Evolutionary conservation across 2,797 vertebrate species (phyloP), one percentile per base, ranked within the genome.

Genomic region (Melopsittacus undulatus): DNA sequence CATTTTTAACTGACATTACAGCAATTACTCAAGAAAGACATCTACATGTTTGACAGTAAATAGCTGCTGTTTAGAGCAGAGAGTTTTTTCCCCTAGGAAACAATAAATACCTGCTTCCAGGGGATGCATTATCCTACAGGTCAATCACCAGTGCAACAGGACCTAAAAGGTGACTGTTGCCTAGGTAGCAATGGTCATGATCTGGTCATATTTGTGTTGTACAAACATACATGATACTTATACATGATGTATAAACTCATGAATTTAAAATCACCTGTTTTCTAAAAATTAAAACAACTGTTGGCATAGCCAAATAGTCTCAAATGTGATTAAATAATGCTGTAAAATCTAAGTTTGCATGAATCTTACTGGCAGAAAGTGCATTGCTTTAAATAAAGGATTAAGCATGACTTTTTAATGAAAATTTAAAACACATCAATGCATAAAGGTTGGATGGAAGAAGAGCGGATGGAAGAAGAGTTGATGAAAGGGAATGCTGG

Each of bases 81-180:
- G 38, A 30, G 6, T 1, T 78, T 89, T 86, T 87, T 19, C 38
- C 82, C 30, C 40, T 46, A 56, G 49, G 59, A 87, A 92, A 78
- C 4, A 78, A 5, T 29, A 68, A 43, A 30, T 23, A 38, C 14
- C 13, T 38, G 3, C 64, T 92, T 92, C 34, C 59, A 48, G 14
- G 52, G 30, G 21, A 77, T 27, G 12, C 9, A 46, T 18, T 38
- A 27, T 73, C 81, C 43, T 45, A n/a, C 73, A 56, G 83, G 40
- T 17, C 73, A 73, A 24, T 66, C 79, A 69, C 23, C 56, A 43
- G 16, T 45, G 80, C n/a, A 76, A 89, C 52, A 79, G 54, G 17
- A 80, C 77, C n/a, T 75, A 84, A 89, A 96, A 89, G 73, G 76
- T 90, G 79, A 69, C 74, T 74, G 78, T 90, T 84, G 56, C 67